Evolutionary conservation across 2,113 vertebrate species (phyloP), one percentile per base, ranked within the genome.

Genomic region (Callionymus lyra): DNA sequence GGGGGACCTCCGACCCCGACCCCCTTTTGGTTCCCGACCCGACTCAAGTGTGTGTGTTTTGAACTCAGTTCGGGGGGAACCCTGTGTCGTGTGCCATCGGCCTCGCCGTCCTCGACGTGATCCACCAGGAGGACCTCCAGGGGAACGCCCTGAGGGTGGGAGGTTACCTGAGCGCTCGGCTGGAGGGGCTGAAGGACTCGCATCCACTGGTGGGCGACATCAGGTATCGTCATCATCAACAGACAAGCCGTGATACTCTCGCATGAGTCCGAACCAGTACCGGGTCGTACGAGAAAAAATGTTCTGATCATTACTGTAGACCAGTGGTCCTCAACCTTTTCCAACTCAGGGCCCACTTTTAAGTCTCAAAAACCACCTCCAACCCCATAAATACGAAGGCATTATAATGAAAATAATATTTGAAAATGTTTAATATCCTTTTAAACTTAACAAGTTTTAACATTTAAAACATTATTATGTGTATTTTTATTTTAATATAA

Each of bases 71-170:
- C 79, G 95, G 90, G 44, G 95, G 94, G 34, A 99, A 99, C 56
- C 92, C 93, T 1, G 93, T 98, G 39, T 97, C 94, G 3, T 98
- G 93, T 63, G 92, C 93, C 55, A 84, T 97, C 59, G 93, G 90
- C 1, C 56, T 96, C 74, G 90, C 93, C 1, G 91, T 99, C 16
- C 76, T 99, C 6, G 88, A 94, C 1, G 53, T 96, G 59, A 93
- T 98, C 58, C 84, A 84, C 72, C 88, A 87, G 52, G 93, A 99
- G 76, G 86, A 91, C 74, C 90, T 98, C 31, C 88, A 85, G 78
- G 84, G 81, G 16, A 92, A 97, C 51, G 94, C 95, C 0, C 59
- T 77, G 15, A 74, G 21, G 11, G 90, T 97, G 37, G 95, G 95
- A 16, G 74, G 68, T 34, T 87, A 94, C 45, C 85, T 98, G 54